Conservation (phyloP, 2,797 vertebrate genomes). For the Syndactyla subalaris region DNA sequence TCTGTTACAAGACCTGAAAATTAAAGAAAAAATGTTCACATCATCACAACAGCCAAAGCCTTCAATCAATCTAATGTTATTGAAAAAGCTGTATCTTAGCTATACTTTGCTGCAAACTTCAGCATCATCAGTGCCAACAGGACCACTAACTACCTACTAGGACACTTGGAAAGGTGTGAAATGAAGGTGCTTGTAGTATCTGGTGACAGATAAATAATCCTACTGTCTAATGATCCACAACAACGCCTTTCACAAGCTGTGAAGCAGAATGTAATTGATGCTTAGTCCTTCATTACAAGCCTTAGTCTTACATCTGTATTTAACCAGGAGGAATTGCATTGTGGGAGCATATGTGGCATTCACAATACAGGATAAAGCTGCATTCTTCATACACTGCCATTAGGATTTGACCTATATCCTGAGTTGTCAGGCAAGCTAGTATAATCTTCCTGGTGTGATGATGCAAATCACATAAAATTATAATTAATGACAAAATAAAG, state of each 20-base stretch:
- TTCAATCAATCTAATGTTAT: background rate
- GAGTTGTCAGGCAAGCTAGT: conserved; percentile 37
- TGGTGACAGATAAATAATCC: conserved; percentile 65
- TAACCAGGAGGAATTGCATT: conserved; percentile 46
- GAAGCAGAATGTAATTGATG: conserved; percentile 57
- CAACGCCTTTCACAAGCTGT: conserved; percentile 63
- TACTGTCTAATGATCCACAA: conserved; percentile 66
- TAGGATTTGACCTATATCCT: conserved; percentile 55
- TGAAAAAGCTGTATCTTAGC: background rate
- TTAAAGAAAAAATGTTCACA: background rate
- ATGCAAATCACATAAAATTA: conserved; percentile 60
- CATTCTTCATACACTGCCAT: conserved; percentile 10
- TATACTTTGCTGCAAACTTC: background rate
- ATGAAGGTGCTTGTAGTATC: background rate
- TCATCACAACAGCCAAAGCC: background rate
- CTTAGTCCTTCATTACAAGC: conserved; percentile 65
- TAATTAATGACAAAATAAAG: conserved; percentile 67
- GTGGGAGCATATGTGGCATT: background rate
- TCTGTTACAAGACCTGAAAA: conserved; percentile 86
- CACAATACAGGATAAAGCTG: conserved; percentile 27
- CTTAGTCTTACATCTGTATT: conserved; percentile 58
- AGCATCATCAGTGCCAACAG: background rate
- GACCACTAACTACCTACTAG: background rate
- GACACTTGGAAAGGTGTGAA: background rate
- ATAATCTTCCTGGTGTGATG: conserved; percentile 31